Evolutionary conservation across 2,113 vertebrate genomes (phyloP), one percentile per base, ranked within the genome.

Genomic region (Phycodurus eques): DNA sequence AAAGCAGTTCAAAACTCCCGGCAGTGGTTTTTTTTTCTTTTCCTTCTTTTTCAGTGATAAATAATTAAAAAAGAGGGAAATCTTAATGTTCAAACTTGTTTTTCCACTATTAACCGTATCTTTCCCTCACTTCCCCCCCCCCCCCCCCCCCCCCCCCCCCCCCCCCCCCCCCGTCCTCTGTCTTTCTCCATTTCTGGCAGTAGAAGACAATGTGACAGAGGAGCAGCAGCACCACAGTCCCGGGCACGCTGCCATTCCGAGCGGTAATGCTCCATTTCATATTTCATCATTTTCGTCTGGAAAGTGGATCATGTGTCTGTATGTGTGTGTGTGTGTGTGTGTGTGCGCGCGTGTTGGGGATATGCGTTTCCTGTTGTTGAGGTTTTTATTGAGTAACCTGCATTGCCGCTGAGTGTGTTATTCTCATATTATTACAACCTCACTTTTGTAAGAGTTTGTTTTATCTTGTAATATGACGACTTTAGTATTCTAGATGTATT

Each of bases 201-300:
- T 95, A 95, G 93, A 94, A 93, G 94, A 95, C 92, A 95, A 92
- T 92, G 94, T 96, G 92, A 93, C 91, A 84, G 92, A 94, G 83
- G 92, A 96, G 81, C 92, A 94, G 89, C 93, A 90, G 81, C 92
- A 94, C 89, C 93, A 90, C 75, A 92, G 93, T 93, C 91, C 91
- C 83, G 94, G 93, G 91, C 93, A 93, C 91, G 85, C 91, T 92
- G 92, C 92, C 84, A 91, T 93, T 91, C 93, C 92, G 88, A 93
- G 92, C 92, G 95, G 94, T 93, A 93, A 92, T 91, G 91, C 92
- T 83, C 80, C 90, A 89, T 87, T 92, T 92, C 92, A 89, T 93
- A 90, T 90, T 92, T 94, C 92, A 79, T 91, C 71, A 51, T 92
- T 89, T 89, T 88, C 72, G 83, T 73, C 83, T 88, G 88, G 82